phyloP scores from a whole-genome alignment of 2,888 invertebrate genomes.

The Andrena flavipes region DNA sequence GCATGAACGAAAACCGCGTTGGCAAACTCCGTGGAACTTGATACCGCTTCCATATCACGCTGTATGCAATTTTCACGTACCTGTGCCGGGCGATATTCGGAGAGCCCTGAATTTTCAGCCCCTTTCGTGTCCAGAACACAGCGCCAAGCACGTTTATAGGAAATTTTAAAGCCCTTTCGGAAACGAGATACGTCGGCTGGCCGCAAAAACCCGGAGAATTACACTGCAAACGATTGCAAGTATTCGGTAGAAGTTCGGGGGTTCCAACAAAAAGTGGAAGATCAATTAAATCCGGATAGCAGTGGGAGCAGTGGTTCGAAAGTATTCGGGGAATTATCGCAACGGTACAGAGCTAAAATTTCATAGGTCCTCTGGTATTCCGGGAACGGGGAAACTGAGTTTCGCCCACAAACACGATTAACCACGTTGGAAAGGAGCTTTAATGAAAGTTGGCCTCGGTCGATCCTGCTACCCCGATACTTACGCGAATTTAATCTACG shows the following conservation, averaged over 20 bases:
- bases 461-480: constrained; percentile 46
- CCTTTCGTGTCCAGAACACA: no score
- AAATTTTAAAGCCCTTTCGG: background rate
- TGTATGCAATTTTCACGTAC: background rate
- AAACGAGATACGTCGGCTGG: background rate
- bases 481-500: constrained; percentile 50
- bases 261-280: constrained; percentile 1
- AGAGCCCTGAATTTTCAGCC: no score
- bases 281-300: constrained; percentile 1
- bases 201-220: background rate
- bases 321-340: constrained; percentile 31
- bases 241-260: background rate
- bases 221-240: background rate
- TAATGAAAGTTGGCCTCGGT: constrained; percentile 53
- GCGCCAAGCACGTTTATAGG: background rate
- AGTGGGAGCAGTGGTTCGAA: background rate
- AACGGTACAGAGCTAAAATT: constrained; percentile 34
- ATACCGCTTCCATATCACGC: no score
- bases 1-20: constrained; percentile 27
- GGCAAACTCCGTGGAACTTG: constrained; percentile 1
- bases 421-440: constrained; percentile 42
- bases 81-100: background rate
- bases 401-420: constrained; percentile 58
- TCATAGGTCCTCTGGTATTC: constrained; percentile 38
- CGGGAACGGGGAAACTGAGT: constrained; percentile 8